Evolutionary conservation across 2,113 vertebrate species (phyloP), one percentile per base, ranked within the genome.

Genomic region (Theristicus caerulescens): DNA sequence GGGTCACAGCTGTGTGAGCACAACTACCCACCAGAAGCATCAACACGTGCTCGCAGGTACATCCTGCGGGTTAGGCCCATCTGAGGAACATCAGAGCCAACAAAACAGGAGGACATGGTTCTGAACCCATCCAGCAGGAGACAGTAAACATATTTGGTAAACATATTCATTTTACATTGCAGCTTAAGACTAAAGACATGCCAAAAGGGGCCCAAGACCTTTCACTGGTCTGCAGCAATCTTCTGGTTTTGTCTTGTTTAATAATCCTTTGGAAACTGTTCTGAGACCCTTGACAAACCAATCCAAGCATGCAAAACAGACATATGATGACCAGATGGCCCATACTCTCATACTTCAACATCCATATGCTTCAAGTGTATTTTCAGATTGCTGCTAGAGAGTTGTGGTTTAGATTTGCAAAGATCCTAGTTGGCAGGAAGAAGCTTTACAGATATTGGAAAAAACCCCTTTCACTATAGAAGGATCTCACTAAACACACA

Each of bases 281-380:
- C 90, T 15, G 62, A 95, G 89, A 81, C 58, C 64, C 64, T 74
- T 85, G 77, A 85, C 82, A 95, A 94, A 91, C 25, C 77, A 82
- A 90, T 49, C 80, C 65, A 73, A 87, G 93, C 91, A 40, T 44
- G 40, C 16, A 42, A 83, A 86, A 55, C 42, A 86, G 82, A 89
- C 88, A 93, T 82, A 72, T 36, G 88, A 95, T 78, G 88, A 72
- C 90, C 97, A 97, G 95, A 95, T 95, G 96, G 95, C 47, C 89
- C 66, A 36, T 31, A 44, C 11, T 34, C 59, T 87, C 78, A 42
- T 57, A 42, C 47, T 83, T 73, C 82, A 91, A 61, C 27, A 78
- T 47, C 77, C 94, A 69, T 93, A 91, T 92, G 86, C 29, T 96
- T 92, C 57, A 38, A 90, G 34, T 8, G 7, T 74, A 40, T 82